phyloP scores from a whole-genome alignment of 1,140 invertebrate genomes.

The Orussus abietinus region DNA sequence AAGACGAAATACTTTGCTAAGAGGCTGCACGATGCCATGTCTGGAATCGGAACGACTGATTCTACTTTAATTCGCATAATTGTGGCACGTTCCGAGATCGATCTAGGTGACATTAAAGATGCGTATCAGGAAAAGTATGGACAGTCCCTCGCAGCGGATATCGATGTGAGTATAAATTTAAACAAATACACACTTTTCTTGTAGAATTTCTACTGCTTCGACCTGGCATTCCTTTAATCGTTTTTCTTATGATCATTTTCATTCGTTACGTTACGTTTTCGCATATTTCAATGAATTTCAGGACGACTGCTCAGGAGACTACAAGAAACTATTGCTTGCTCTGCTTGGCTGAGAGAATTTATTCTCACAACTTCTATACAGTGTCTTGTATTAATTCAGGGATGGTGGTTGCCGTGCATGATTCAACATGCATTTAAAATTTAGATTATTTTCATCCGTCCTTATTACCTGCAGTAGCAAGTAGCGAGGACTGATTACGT shows the following conservation, averaged over 20 bases:
- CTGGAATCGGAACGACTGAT: slow-evolving; percentile 81
- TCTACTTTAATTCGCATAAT: slow-evolving; percentile 81
- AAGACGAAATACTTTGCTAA: slow-evolving; percentile 87
- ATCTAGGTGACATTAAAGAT: slow-evolving; percentile 81
- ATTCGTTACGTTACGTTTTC: neutral
- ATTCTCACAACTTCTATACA: slow-evolving; percentile 1
- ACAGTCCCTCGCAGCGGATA: slow-evolving; percentile 73
- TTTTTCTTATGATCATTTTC: slow-evolving; percentile 6
- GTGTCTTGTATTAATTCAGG: neutral
- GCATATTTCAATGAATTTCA: slow-evolving; percentile 56
- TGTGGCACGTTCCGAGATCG: slow-evolving; percentile 82
- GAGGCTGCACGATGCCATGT: slow-evolving; percentile 82
- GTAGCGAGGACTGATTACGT: too few relatives aligned
- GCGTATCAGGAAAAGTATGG: slow-evolving; percentile 75
- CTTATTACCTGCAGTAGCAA: too few relatives aligned
- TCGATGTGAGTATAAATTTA: slow-evolving; percentile 61
- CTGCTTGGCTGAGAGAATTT: slow-evolving; percentile 65
- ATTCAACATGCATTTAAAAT: neutral
- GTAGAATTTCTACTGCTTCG: slow-evolving; percentile 9
- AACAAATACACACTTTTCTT: neutral
- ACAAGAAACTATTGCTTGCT: slow-evolving; percentile 83
- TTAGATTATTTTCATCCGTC: too few relatives aligned
- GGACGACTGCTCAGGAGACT: slow-evolving; percentile 89
- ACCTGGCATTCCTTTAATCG: neutral
- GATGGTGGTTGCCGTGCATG: slow-evolving; percentile 1